phyloP scores from a whole-genome alignment of 2,797 vertebrate species.

The Centropyge bicolor region DNA sequence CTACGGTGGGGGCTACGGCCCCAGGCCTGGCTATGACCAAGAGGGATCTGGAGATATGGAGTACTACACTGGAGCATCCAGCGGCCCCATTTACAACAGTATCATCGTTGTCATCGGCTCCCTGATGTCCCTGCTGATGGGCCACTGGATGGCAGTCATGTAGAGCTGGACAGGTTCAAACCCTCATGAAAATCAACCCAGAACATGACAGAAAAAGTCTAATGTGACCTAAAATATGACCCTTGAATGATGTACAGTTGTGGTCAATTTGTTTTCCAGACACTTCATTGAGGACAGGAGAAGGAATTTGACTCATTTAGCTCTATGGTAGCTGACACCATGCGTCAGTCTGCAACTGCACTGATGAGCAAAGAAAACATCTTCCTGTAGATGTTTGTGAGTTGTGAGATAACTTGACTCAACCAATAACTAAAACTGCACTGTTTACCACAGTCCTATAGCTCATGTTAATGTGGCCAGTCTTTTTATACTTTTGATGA shows the following conservation, averaged over 20 bases:
- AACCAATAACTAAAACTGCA: neutral
- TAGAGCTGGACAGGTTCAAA: conserved; percentile 47
- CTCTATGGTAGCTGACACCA: neutral
- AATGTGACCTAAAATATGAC: conserved; percentile 2
- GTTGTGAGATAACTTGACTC: neutral
- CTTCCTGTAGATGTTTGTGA: neutral
- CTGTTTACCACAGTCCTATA: neutral
- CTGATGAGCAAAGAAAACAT: neutral
- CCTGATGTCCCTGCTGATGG: conserved; percentile 73
- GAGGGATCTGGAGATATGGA: conserved; percentile 83
- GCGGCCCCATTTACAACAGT: conserved; percentile 76
- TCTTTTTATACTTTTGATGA: conserved; percentile 49
- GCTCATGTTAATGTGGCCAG: neutral
- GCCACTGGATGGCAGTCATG: conserved; percentile 72
- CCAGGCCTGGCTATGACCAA: conserved; percentile 65
- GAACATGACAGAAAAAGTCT: conserved; percentile 7
- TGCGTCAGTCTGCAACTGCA: neutral
- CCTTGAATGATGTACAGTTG: conserved; percentile 8
- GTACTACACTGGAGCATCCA: conserved; percentile 77
- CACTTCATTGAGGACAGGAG: conserved; percentile 8
- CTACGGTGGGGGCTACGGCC: conserved; percentile 50
- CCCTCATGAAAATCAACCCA: conserved; percentile 8
- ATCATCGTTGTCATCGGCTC: conserved; percentile 79
- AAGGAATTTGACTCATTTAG: conserved; percentile 2
- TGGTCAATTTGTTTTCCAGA: neutral